phyloP scores from a whole-genome alignment of 2,888 invertebrate species.

The Leucoptera coffeella region DNA sequence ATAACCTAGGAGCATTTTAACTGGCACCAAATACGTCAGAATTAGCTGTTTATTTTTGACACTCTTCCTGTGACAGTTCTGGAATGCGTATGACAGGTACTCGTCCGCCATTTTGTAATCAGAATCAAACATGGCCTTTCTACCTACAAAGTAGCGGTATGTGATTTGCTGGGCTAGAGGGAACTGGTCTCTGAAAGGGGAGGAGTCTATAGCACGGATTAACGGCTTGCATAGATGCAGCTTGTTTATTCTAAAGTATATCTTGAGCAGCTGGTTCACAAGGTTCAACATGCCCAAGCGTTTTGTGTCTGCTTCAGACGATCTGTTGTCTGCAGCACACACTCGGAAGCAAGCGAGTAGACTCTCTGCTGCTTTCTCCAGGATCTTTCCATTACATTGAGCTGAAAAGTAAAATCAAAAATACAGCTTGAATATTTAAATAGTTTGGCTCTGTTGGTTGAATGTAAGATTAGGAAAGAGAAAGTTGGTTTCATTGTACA shows the following conservation, averaged over 20 bases:
- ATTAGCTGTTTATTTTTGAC: conserved; percentile 86
- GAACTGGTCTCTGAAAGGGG: conserved; percentile 83
- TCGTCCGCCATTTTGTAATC: conserved; percentile 92
- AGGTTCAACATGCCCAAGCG: conserved; percentile 92
- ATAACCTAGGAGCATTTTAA: conserved; percentile 93
- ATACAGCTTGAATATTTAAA: neutral
- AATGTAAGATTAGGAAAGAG: too few species aligned
- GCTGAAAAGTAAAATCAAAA: conserved; percentile 16
- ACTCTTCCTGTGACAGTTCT: conserved; percentile 76
- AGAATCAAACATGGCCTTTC: conserved; percentile 98
- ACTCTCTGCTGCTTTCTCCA: conserved; percentile 92
- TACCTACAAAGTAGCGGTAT: conserved; percentile 93
- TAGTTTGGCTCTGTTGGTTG: too few species aligned
- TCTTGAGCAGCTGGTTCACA: conserved; percentile 94
- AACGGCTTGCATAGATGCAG: conserved; percentile 88
- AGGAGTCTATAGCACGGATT: conserved; percentile 93
- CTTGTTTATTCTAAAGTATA: conserved; percentile 88
- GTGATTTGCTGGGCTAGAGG: conserved; percentile 91
- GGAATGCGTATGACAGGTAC: conserved; percentile 87
- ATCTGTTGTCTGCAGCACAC: conserved; percentile 90
- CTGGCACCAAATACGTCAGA: conserved; percentile 91
- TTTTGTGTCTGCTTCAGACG: conserved; percentile 87
- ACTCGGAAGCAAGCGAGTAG: conserved; percentile 91
- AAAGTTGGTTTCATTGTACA: too few species aligned
- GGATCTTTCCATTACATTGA: conserved; percentile 57